A percentile compares a stretch with the other conserved stretches of the same genome.
Conservation (phyloP, 1,140 invertebrate species). For the Rhizoglyphus robini region DNA sequence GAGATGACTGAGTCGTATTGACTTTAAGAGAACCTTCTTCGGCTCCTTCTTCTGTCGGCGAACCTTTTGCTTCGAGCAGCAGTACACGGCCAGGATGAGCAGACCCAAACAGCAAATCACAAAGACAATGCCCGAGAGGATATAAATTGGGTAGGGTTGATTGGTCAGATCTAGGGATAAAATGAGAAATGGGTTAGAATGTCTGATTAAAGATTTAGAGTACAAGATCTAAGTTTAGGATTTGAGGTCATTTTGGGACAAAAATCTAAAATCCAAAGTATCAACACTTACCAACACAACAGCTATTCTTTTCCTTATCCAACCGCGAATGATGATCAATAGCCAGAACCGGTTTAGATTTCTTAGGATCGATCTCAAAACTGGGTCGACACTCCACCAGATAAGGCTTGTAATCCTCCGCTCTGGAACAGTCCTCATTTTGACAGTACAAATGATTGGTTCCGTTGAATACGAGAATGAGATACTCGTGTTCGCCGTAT, state of each 20-base stretch:
- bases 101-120: neutral
- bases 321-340: neutral
- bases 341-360: neutral
- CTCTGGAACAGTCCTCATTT: neutral
- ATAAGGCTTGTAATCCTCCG: neutral
- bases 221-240: too few relatives aligned
- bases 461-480: slow-evolving; percentile 3
- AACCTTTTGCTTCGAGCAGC: neutral
- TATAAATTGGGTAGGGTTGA: neutral
- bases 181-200: too few relatives aligned
- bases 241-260: too few relatives aligned
- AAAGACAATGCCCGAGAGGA: neutral
- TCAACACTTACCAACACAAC: too few relatives aligned
- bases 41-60: neutral
- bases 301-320: too few relatives aligned
- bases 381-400: neutral
- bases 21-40: neutral
- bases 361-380: too few relatives aligned
- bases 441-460: slow-evolving; percentile 2
- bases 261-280: too few relatives aligned
- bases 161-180: too few relatives aligned
- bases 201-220: too few relatives aligned
- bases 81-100: neutral
- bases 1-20: neutral
- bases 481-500: neutral